Base-by-base conservation (phyloP, 2,797 vertebrate genomes). In the Fundulus diaphanus region DNA sequence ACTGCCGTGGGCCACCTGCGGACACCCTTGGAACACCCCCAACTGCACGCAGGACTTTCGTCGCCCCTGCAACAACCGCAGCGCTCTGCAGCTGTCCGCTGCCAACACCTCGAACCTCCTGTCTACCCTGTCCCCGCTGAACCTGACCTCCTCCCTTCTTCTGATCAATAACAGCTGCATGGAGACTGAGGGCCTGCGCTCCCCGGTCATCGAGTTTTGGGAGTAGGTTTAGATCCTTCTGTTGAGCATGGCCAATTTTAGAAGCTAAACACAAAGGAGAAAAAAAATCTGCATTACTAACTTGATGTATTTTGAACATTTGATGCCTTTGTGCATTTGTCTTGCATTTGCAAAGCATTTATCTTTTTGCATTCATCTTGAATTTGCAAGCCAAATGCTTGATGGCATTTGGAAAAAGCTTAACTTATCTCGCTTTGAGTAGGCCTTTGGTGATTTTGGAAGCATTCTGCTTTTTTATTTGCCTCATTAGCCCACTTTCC, bases 181-280 rank as follows among this genome's bases (percentile, higher is more conserved):
- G 35, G 94, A 95, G 63, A 56, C 86, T 3, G 94, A 93, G 73
- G 94, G 94, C 78, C 89, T 95, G 90, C 93, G 94, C 33, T 96
- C 96, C 6, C 95, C 96, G 0, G 91, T 96, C 86, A 95, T 96
- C 49, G 96, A 96, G 88, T 96, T 96, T 85, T 96, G 96, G 96
- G 96, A 96, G 96, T 96, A 94, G 85, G 96, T 95, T 72, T 42
- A 67, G 22, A 85, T 69, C 6, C 18, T 74, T 80, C 37, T 68
- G 48, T 82, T 84, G 3, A 73, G 3, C 42, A 35, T 29, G 5
- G 3, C 49, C 24, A 78, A 48, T n/a, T 71, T 18, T 71, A 54
- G 35, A n/a, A 56, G 37, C 33, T 1, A n/a, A 54, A 67, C n/a
- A 16, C 12, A 44, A 54, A 18, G 15, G 72, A 48, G 54, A 40